Conservation (phyloP, 2,888 invertebrate species). For the Scaptomyza cyrtandrae region DNA sequence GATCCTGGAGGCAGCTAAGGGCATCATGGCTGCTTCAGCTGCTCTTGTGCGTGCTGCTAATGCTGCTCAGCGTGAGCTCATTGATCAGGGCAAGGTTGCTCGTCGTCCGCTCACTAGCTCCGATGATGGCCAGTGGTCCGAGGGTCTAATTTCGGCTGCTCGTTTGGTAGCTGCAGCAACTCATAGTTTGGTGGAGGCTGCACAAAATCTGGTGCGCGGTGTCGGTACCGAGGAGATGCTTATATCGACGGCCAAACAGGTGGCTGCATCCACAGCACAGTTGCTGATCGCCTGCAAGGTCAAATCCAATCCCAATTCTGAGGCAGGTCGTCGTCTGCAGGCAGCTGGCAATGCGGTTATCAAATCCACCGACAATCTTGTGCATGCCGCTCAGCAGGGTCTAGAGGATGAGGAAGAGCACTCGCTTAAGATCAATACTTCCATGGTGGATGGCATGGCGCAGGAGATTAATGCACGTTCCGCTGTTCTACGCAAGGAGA, state of each 20-base stretch:
- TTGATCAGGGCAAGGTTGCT: constrained; percentile 95
- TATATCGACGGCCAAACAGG: constrained; percentile 97
- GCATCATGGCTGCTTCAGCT: constrained; percentile 98
- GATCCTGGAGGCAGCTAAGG: constrained; percentile 99
- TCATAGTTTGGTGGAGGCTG: constrained; percentile 98
- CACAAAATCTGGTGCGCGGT: constrained; percentile 97
- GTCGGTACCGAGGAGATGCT: constrained; percentile 97
- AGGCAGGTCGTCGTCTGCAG: constrained; percentile 95
- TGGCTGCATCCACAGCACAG: constrained; percentile 98
- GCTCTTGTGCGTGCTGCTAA: constrained; percentile 98
- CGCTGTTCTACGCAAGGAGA: constrained; percentile 96
- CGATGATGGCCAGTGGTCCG: constrained; percentile 99
- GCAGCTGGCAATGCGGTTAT: constrained; percentile 98
- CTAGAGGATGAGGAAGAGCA: constrained; percentile 96
- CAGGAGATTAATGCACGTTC: constrained; percentile 97
- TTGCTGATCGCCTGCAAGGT: constrained; percentile 99
- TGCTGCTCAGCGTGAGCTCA: constrained; percentile 97
- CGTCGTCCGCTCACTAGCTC: constrained; percentile 93
- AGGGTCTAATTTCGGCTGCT: constrained; percentile 97
- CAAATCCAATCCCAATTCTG: constrained; percentile 98
- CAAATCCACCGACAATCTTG: constrained; percentile 98
- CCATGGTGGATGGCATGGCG: constrained; percentile 98
- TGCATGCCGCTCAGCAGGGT: constrained; percentile 96
- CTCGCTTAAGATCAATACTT: constrained; percentile 93
- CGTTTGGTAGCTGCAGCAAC: constrained; percentile 98